Conservation (phyloP, 2,113 vertebrate species). For the Pachypanchax playfairii region DNA sequence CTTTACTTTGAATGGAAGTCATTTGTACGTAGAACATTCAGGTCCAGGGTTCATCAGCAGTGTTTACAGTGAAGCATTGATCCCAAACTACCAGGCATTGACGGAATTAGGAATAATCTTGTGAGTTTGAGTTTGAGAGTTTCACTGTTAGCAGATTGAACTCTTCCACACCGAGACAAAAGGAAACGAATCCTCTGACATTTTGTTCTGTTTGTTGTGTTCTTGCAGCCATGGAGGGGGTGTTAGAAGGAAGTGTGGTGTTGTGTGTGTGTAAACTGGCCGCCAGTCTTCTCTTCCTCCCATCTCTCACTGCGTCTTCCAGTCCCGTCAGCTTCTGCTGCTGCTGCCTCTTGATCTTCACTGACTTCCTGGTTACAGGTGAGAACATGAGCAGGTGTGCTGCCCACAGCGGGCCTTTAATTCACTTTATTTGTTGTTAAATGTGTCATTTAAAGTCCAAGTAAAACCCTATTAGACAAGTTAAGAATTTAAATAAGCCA, state of each 20-base stretch:
- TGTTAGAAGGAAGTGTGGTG: conserved; percentile 61
- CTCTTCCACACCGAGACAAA: conserved; percentile 21
- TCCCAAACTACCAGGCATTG: not conserved
- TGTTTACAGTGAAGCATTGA: conserved; percentile 58
- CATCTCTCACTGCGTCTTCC: conserved; percentile 36
- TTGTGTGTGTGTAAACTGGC: conserved; percentile 72
- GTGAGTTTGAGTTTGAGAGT: not conserved
- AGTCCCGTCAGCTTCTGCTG: conserved; percentile 74
- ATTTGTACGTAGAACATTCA: no score
- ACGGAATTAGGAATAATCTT: not conserved
- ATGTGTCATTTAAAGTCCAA: no score
- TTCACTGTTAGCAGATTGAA: conserved; percentile 15
- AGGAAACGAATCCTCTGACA: conserved; percentile 8
- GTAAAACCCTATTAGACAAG: not conserved
- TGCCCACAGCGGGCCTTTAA: not conserved
- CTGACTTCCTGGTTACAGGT: conserved; percentile 80
- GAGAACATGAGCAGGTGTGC: conserved; percentile 8
- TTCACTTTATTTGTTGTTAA: not conserved
- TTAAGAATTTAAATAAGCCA: not conserved
- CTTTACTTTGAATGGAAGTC: no score
- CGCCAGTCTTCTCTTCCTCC: conserved; percentile 70
- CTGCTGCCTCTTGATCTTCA: conserved; percentile 79
- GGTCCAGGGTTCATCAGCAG: conserved; percentile 56
- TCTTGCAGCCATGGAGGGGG: conserved; percentile 72
- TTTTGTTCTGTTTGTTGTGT: conserved; percentile 1